Base-by-base conservation (phyloP, 2,113 vertebrate genomes). In the Coptodon bakossiorum region DNA sequence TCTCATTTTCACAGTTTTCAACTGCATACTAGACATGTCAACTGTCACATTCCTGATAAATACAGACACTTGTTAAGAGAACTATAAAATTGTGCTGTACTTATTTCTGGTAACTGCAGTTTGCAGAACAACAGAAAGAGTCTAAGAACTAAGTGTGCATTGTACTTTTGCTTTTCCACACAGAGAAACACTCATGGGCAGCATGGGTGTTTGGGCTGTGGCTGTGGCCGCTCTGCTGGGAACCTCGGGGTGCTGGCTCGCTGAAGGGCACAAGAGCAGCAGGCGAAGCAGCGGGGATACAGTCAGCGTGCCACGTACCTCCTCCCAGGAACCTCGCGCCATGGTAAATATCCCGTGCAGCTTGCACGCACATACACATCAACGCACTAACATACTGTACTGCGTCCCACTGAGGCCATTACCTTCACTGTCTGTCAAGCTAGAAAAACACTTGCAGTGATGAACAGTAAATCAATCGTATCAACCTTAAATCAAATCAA, bases 141-240 rank as follows among this genome's bases (percentile, higher is more conserved):
- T 61, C 13, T 48, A 53, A 90, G 3, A 9, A n/a, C 17, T 68
- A 36, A 3, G 6, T 31, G 17, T 82, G 22, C 19, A 2, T 88
- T 83, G 31, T 91, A 6, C 73, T 81, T 88, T 68, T 16, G 2
- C 5, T 50, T 81, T 88, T 88, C 87, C 91, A 43, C 88, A 82
- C 96, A 98, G 98, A 87, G 22, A 92, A 88, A 89, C 89, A 95
- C 94, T 66, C 93, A 99, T 98, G 98, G 96, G 95, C 87, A 94
- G 95, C 59, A 96, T 96, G 92, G 93, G 92, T 86, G 91, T 98
- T 90, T 97, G 97, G 97, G 94, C 95, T 16, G 89, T 97, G 97
- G 94, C 95, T 48, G 84, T 96, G 90, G 95, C 97, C 3, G 5
- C 96, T 2, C 94, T 98, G 93, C 95, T 98, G 9, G 96, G 96